A percentile compares a stretch with the other conserved stretches of the same genome.
These are phyloP conservation scores for Grus americana DNA, from an alignment of 2,113 vertebrate genomes.

Conservation along the genomic window DNA sequence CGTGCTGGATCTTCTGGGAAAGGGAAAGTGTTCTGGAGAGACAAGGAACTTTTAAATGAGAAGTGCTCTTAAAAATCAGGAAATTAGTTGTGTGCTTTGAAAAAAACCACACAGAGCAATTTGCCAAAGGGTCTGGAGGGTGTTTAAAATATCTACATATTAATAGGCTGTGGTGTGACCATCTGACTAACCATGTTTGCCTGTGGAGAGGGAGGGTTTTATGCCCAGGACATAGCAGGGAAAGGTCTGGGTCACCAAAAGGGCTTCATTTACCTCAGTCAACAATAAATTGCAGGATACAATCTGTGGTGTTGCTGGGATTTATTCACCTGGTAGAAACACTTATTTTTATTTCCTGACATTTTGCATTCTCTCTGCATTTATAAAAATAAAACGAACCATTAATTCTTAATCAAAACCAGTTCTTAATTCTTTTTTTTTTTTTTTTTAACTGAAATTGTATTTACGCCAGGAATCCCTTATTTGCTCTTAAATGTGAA, in stretches of 20 bases:
- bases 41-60: not conserved
- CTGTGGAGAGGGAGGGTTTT: not conserved
- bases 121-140: not conserved
- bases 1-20: not conserved
- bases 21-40: not conserved
- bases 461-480: not conserved
- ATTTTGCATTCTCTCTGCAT: fast-evolving
- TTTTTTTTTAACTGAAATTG: not conserved
- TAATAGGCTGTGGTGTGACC: slow-evolving; percentile 6
- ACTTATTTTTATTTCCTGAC: not conserved
- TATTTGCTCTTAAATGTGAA: not conserved
- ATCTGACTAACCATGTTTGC: not conserved
- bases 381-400: not conserved
- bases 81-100: not conserved
- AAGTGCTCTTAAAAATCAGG: not conserved
- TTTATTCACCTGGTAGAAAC: not conserved
- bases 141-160: not conserved
- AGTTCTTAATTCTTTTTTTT: not conserved
- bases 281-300: not conserved
- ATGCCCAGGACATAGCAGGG: not conserved
- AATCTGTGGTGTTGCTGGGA: not conserved
- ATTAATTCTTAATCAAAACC: not conserved
- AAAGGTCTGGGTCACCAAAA: not conserved
- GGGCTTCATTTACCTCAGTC: not conserved
- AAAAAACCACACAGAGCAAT: fast-evolving